phyloP scores from a whole-genome alignment of 1,140 invertebrate genomes.

The Popillia japonica region DNA sequence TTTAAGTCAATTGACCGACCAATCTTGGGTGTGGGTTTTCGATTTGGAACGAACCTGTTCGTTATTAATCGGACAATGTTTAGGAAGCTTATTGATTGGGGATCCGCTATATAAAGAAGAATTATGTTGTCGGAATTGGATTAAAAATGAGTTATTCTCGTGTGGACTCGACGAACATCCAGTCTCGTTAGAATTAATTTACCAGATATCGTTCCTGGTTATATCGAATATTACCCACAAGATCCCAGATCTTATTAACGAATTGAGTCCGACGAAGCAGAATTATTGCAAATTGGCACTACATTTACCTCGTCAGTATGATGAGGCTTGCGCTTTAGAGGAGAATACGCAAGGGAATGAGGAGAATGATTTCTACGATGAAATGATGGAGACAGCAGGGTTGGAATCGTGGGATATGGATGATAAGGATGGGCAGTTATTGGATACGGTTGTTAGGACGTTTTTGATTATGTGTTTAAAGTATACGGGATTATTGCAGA shows the following conservation, averaged over 20 bases:
- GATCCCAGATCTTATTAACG: conserved; percentile 26
- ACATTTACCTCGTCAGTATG: conserved; percentile 52
- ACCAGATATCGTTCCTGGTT: conserved; percentile 42
- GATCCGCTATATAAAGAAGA: conserved; percentile 61
- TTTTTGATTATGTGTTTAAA: conserved; percentile 66
- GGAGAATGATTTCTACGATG: conserved; percentile 51
- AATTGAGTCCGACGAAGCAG: conserved; percentile 39
- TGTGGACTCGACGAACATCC: conserved; percentile 63
- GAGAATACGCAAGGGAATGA: conserved; percentile 9
- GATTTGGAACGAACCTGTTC: conserved; percentile 70
- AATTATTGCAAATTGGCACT: conserved; percentile 51
- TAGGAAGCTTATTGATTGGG: conserved; percentile 68
- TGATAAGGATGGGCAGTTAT: conserved; percentile 58
- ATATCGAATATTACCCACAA: conserved; percentile 41
- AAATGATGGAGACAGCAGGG: conserved; percentile 55
- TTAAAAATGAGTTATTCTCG: conserved; percentile 65
- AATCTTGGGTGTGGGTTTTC: conserved; percentile 69
- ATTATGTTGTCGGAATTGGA: conserved; percentile 63
- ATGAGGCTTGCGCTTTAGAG: conserved; percentile 54
- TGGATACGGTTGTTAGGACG: conserved; percentile 64
- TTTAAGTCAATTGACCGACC: conserved; percentile 58
- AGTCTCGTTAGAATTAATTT: conserved; percentile 39
- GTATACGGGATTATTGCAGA: conserved; percentile 61
- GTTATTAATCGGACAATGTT: conserved; percentile 68
- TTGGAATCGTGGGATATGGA: conserved; percentile 60